phyloP scores from a whole-genome alignment of 2,888 invertebrate genomes.

The Merodon equestris region DNA sequence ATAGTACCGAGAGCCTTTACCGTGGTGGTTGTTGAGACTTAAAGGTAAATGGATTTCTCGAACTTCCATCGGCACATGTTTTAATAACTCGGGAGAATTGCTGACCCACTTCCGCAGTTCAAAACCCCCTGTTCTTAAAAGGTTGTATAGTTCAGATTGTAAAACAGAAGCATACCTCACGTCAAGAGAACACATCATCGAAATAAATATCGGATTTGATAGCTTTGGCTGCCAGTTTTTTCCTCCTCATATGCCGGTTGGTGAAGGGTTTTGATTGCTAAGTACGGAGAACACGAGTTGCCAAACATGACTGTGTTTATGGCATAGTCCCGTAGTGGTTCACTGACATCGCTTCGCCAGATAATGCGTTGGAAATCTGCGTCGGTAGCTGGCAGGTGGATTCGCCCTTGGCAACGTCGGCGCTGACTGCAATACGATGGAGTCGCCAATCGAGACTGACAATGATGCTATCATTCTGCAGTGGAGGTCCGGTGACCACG shows the following conservation, averaged over 20 bases:
- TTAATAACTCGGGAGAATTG: neutral
- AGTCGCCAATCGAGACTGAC: constrained; percentile 1
- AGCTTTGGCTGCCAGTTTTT: neutral
- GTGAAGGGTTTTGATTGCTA: neutral
- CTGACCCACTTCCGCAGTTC: constrained; percentile 3
- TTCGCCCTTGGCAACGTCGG: neutral
- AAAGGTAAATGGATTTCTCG: neutral
- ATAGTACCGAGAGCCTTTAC: neutral
- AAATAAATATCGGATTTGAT: neutral
- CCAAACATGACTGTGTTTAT: neutral
- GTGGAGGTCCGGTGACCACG: neutral
- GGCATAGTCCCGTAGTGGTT: neutral
- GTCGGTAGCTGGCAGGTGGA: neutral
- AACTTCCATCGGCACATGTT: neutral
- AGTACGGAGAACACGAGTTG: neutral
- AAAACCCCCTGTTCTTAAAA: constrained; percentile 10
- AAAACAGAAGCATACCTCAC: neutral
- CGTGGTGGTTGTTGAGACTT: neutral
- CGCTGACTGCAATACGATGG: neutral
- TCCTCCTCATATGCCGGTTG: neutral
- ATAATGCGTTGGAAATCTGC: neutral
- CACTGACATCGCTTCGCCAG: neutral
- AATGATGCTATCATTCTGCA: constrained; percentile 1
- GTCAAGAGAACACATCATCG: neutral
- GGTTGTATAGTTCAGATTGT: neutral